Evolutionary conservation across 2,113 vertebrate genomes (phyloP), one percentile per base, ranked within the genome.

Genomic region (Ammodytes dubius): DNA sequence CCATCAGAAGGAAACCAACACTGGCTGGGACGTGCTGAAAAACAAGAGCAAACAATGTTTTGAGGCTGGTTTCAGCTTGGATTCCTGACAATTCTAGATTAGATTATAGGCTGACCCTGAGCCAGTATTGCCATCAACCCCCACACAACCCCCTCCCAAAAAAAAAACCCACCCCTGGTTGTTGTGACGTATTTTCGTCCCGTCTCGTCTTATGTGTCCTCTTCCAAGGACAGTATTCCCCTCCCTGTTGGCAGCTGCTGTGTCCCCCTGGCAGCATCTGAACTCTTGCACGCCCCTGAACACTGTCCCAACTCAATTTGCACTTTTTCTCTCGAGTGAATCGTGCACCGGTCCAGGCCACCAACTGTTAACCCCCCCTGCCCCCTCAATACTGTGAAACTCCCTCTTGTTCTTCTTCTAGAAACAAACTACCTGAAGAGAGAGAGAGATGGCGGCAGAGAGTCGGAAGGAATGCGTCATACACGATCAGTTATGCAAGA

Each of bases 331-430:
- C 66, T 65, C 85, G 76, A 88, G 85, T 83, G 79, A 88, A 88
- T 88, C 82, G 78, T 82, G 77, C 82, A 68, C 15, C 45, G 0
- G 60, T 89, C 77, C 78, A 27, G 91, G 90, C 92, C 93, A 85
- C 82, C 86, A 89, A 92, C 92, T 94, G 92, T 94, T 90, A 94
- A 84, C 58, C 88, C 83, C 76, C 72, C 76, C 46, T 93, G 82
- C 58, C 88, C 83, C 76, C 72, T 74, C 46, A 35, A 91, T 92
- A 91, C 94, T 92, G 91, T 93, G 94, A 93, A 91, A 77, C 64
- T 79, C 81, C 90, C 84, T 85, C 12, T 65, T 87, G 87, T 82
- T 88, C 84, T 92, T 90, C 64, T 83, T 91, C 75, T 58, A 52
- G 73, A 85, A 87, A 89, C 83, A 72, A 90, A 83, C 86, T 87